These are phyloP conservation scores for Eilema depressum DNA, from an alignment of 2,888 invertebrate species.

Conservation along the genomic window DNA sequence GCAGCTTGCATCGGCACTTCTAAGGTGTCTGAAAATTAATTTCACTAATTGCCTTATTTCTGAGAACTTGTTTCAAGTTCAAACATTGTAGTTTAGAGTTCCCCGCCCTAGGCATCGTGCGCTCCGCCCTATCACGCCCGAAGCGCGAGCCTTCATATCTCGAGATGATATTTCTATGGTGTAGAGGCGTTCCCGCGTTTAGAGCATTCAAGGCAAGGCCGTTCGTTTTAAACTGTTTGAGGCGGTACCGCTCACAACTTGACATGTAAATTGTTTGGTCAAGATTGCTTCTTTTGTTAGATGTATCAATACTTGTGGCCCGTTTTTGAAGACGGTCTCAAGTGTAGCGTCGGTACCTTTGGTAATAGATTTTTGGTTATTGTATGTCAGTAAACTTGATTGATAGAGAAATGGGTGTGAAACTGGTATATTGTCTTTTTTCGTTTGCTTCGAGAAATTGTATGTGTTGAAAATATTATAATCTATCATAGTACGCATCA, in stretches of 20 bases:
- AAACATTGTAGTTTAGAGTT: conserved; percentile 56
- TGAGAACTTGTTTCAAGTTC: conserved; percentile 62
- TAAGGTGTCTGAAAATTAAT: conserved; percentile 65
- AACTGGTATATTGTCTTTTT: neutral
- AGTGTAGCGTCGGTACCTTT: conserved; percentile 41
- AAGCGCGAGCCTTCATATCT: conserved; percentile 36
- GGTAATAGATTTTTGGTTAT: conserved; percentile 16
- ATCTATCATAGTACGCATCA: too few relatives aligned
- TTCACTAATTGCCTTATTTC: conserved; percentile 73
- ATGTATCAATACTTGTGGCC: conserved; percentile 37
- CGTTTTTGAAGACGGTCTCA: conserved; percentile 40
- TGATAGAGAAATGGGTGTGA: conserved; percentile 17
- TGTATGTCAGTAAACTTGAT: conserved; percentile 27
- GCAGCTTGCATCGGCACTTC: conserved; percentile 61
- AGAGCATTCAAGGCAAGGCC: conserved; percentile 11
- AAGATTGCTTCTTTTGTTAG: conserved; percentile 62
- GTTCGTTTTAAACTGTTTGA: conserved; percentile 25
- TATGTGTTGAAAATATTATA: neutral
- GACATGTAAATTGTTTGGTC: conserved; percentile 74
- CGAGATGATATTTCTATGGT: conserved; percentile 11
- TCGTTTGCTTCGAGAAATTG: neutral
- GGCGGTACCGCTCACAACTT: conserved; percentile 49
- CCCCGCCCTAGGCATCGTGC: conserved; percentile 67
- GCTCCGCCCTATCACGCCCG: conserved; percentile 80
- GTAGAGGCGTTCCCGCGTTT: conserved; percentile 30